Evolutionary conservation across 2,797 vertebrate genomes (phyloP), one percentile per base, ranked within the genome.

Genomic region (Hoplostethus atlanticus): DNA sequence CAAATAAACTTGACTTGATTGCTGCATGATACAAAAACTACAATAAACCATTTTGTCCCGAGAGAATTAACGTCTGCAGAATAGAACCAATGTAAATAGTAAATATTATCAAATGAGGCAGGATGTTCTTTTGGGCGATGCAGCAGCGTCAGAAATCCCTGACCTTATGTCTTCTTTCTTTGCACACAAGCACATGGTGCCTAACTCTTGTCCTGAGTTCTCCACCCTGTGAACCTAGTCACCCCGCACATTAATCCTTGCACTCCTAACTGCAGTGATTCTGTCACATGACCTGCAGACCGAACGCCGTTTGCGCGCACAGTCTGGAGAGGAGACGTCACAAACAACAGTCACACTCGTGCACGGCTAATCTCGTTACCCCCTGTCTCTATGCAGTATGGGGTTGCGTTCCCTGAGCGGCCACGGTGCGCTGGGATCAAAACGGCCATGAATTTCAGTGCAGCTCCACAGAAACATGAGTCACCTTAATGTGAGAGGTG

Each of bases 291-390:
- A 92, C 86, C 83, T 68, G 79, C 71, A 73, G 87, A 74, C 82
- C 84, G 61, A 76, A 74, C 79, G 77, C 87, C 16, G 60, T 21
- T 21, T 54, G 73, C 84, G 68, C 51, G 64, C 84, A 73, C 83
- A 83, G 77, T 79, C 76, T 86, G 74, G 73, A 81, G 88, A 82
- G 83, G 86, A 87, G 86, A 84, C 87, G 81, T 91, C 90, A 93
- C 87, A 76, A 86, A 84, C 77, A 73, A 67, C 85, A 60, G 82
- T 86, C 89, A 91, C 86, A 85, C 89, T 86, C 86, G 73, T 72
- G 82, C 79, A 68, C 59, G 3, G 80, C 70, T 94, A 92, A 94
- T 93, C 90, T 90, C 81, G 92, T 94, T 92, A 94, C 21, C 81
- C 83, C 87, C 79, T 92, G 87, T 93, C 88, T 93, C 85, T 42